Conservation (phyloP, 2,888 invertebrate genomes). For the Tetheella fluctuosa region DNA sequence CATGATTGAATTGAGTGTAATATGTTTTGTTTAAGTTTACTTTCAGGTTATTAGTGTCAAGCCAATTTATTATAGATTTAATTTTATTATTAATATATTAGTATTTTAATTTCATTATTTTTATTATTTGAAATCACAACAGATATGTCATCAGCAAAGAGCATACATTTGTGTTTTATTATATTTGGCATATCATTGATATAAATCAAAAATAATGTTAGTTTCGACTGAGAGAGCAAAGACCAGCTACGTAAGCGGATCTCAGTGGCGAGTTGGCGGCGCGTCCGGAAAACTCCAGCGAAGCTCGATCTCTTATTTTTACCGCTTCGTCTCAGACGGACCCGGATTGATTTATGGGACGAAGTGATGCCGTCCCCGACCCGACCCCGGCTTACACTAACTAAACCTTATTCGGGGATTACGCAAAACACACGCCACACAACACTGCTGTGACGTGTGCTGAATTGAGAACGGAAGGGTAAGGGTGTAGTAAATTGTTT, state of each 20-base stretch:
- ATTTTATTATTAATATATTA: too few species aligned
- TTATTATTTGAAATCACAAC: too few species aligned
- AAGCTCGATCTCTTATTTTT: slow-evolving; percentile 67
- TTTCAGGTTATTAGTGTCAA: too few species aligned
- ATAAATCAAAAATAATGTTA: too few species aligned
- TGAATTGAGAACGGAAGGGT: slow-evolving; percentile 58
- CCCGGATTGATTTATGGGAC: slow-evolving; percentile 78
- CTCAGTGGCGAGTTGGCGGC: slow-evolving; percentile 36
- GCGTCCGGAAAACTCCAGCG: slow-evolving; percentile 28
- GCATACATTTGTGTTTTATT: too few species aligned
- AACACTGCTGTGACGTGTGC: slow-evolving; percentile 63
- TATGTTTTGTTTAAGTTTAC: too few species aligned
- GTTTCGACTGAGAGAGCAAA: not conserved
- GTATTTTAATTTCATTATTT: too few species aligned
- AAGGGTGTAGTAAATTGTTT: slow-evolving; percentile 15
- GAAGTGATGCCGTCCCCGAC: slow-evolving; percentile 61
- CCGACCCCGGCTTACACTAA: slow-evolving; percentile 71
- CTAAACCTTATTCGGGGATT: slow-evolving; percentile 74
- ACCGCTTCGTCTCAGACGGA: slow-evolving; percentile 68
- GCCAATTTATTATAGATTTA: too few species aligned
- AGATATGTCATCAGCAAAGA: too few species aligned
- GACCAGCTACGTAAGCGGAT: slow-evolving; percentile 36
- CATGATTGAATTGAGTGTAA: too few species aligned
- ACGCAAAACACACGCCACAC: slow-evolving; percentile 73
- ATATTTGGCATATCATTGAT: too few species aligned